Percentiles rank a stretch among this genome's conserved stretches.
Evolutionary conservation across 2,797 vertebrate genomes (phyloP).

Genomic region (Remorina albescens): DNA sequence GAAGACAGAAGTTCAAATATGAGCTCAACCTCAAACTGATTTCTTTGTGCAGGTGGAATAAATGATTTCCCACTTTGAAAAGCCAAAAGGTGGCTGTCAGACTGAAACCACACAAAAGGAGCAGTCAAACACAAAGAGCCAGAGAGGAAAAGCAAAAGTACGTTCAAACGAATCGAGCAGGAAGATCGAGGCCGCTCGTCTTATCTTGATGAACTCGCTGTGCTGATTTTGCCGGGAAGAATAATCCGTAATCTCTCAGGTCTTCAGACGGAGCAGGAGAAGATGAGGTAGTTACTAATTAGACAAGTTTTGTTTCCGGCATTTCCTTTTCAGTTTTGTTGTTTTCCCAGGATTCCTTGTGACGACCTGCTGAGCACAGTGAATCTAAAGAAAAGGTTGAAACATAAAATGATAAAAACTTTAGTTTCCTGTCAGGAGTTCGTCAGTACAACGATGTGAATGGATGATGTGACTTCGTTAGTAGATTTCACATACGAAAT

Average conservation of each 20-base stretch:
- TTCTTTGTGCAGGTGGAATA: slow-evolving; percentile 18
- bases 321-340: slow-evolving; percentile 24
- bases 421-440: neutral
- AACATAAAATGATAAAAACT: slow-evolving; percentile 9
- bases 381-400: slow-evolving; percentile 3
- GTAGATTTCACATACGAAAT: neutral
- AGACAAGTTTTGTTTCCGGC: slow-evolving; percentile 26
- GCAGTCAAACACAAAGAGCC: slow-evolving; percentile 40
- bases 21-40: neutral
- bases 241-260: slow-evolving; percentile 24
- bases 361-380: neutral
- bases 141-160: slow-evolving; percentile 34
- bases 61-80: slow-evolving; percentile 24
- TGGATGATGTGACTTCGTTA: neutral
- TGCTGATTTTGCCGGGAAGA: slow-evolving; percentile 10
- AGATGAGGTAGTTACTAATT: slow-evolving; percentile 13
- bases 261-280: slow-evolving; percentile 3
- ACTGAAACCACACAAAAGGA: slow-evolving; percentile 51
- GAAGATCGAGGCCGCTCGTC: slow-evolving; percentile 31
- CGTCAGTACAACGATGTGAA: neutral
- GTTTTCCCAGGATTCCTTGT: slow-evolving; percentile 5
- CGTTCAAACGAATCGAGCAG: too few relatives aligned
- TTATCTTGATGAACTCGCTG: slow-evolving; percentile 44
- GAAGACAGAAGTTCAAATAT: neutral
- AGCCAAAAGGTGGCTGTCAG: slow-evolving; percentile 37